Evolutionary conservation across 2,888 invertebrate genomes (phyloP).

Genomic region (Fissipunctia ypsillon): DNA sequence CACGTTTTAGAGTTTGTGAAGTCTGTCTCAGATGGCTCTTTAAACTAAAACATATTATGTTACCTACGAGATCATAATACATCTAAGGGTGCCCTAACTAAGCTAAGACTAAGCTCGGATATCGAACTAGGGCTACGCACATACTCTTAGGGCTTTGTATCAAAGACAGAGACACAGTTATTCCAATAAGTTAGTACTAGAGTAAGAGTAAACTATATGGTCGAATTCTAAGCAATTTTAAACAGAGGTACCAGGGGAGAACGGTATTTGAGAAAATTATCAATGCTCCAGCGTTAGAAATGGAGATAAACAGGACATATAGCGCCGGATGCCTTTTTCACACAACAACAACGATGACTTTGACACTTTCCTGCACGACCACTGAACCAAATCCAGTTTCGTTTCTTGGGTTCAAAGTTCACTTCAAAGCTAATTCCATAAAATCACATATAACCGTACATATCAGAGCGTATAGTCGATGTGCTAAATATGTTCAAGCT

Average conservation of each 20-base stretch:
- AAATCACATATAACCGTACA: neutral
- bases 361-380: neutral
- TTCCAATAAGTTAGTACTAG: neutral
- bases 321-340: neutral
- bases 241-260: neutral
- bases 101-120: neutral
- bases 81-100: neutral
- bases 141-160: neutral
- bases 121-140: neutral
- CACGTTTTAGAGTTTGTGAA: neutral
- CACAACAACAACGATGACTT: neutral
- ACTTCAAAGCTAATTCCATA: constrained; percentile 12
- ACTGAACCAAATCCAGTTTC: neutral
- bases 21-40: neutral
- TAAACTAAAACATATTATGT: neutral
- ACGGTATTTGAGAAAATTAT: neutral
- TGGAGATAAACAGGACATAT: neutral
- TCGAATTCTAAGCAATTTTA: too few relatives aligned
- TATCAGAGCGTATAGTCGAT: constrained; percentile 15
- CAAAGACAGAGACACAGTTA: neutral
- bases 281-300: too few relatives aligned
- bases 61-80: too few relatives aligned
- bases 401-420: constrained; percentile 1
- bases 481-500: constrained; percentile 44
- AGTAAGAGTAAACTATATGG: too few relatives aligned